Conservation (phyloP, 2,888 invertebrate genomes). For the Melanotus villosus region DNA sequence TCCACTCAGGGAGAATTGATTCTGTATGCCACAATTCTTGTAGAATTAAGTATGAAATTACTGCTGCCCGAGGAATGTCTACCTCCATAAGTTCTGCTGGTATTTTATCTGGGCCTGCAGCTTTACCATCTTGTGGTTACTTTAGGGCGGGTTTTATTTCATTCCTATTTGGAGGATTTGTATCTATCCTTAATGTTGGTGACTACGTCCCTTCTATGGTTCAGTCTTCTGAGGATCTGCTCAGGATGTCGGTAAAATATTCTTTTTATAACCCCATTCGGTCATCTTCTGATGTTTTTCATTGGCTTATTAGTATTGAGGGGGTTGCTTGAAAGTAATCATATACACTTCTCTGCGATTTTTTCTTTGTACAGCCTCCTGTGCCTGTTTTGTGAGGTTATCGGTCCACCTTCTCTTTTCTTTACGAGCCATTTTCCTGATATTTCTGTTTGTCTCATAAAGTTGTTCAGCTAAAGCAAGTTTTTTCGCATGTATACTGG, state of each 20-base stretch:
- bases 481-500: not conserved
- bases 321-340: not conserved
- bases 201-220: no score
- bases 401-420: not conserved
- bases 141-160: no score
- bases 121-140: no score
- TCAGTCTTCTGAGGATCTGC: not conserved
- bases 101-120: no score
- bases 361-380: not conserved
- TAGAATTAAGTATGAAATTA: no score
- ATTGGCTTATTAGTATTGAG: not conserved
- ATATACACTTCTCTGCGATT: not conserved
- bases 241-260: not conserved
- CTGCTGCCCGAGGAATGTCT: no score
- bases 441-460: not conserved
- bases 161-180: no score
- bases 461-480: not conserved
- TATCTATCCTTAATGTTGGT: no score
- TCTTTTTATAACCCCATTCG: not conserved
- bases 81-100: no score
- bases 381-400: not conserved
- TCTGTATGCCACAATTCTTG: no score
- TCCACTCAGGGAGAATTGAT: no score
- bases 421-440: not conserved
- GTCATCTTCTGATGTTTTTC: slow-evolving; percentile 7